Evolutionary conservation across 2,797 vertebrate genomes (phyloP).

Genomic region (Galaxias olidus): DNA sequence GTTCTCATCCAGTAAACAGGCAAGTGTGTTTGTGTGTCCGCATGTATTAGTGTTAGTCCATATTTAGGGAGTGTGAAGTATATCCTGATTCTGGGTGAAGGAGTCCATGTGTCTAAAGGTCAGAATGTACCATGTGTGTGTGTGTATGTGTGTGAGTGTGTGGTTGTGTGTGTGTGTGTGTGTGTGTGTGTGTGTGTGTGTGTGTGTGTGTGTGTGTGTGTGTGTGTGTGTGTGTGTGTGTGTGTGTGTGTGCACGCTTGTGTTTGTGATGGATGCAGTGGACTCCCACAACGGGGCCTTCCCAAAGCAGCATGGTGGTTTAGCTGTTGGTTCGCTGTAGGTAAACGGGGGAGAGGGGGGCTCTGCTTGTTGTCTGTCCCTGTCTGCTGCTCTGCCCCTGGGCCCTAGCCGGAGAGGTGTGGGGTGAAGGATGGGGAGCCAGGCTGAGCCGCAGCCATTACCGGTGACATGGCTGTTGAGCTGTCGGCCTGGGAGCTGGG

Average conservation of each 20-base stretch:
- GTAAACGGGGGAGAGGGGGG: slow-evolving; percentile 44
- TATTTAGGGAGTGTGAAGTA: slow-evolving; percentile 38
- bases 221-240: slow-evolving; percentile 2
- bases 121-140: neutral
- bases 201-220: slow-evolving; percentile 6
- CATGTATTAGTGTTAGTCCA: slow-evolving; percentile 1
- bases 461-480: slow-evolving; percentile 65
- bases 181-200: slow-evolving; percentile 9
- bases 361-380: slow-evolving; percentile 63
- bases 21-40: slow-evolving; percentile 1
- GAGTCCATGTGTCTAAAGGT: neutral
- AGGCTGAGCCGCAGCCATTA: slow-evolving; percentile 67
- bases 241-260: slow-evolving; percentile 12
- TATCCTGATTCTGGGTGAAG: slow-evolving; percentile 48
- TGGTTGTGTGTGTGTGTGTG: slow-evolving; percentile 49
- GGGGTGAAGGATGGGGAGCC: slow-evolving; percentile 78
- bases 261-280: slow-evolving; percentile 55
- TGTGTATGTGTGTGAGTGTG: slow-evolving; percentile 11
- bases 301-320: slow-evolving; percentile 29
- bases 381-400: slow-evolving; percentile 57
- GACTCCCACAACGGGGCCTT: slow-evolving; percentile 38
- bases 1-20: slow-evolving; percentile 13
- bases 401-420: slow-evolving; percentile 63
- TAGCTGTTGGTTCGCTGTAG: slow-evolving; percentile 7
- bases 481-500: slow-evolving; percentile 22